phyloP scores from a whole-genome alignment of 2,888 invertebrate species.

The Hydroisotoma schaefferi region DNA sequence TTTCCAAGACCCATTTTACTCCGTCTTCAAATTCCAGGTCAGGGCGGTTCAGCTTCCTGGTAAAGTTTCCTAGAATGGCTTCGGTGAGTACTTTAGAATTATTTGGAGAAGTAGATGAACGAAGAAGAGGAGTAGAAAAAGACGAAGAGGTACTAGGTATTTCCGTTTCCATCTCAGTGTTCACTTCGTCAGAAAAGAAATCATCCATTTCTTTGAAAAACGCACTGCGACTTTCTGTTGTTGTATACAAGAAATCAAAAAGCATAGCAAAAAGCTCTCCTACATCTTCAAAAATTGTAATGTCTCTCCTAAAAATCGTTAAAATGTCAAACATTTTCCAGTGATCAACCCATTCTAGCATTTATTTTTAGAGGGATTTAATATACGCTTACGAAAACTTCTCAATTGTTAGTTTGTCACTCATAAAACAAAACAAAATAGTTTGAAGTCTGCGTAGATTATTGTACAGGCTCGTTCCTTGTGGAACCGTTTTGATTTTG shows the following conservation, averaged over 20 bases:
- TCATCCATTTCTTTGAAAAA: slow-evolving; percentile 24
- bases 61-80: slow-evolving; percentile 11
- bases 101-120: not conserved
- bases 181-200: not conserved
- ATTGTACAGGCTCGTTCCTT: slow-evolving; percentile 5
- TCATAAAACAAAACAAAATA: slow-evolving; percentile 19
- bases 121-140: too few relatives aligned
- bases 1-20: slow-evolving; percentile 21
- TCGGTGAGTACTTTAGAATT: slow-evolving; percentile 11
- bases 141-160: too few relatives aligned
- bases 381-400: slow-evolving; percentile 9
- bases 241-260: slow-evolving; percentile 19
- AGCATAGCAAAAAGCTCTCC: slow-evolving; percentile 17
- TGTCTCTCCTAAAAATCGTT: not conserved
- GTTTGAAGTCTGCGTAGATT: slow-evolving; percentile 14
- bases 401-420: not conserved
- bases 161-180: not conserved
- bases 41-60: slow-evolving; percentile 8
- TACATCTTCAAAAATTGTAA: slow-evolving; percentile 15
- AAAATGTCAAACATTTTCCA: not conserved
- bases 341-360: too few relatives aligned
- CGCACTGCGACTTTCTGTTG: slow-evolving; percentile 3
- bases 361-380: too few relatives aligned
- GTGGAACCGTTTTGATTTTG: not conserved
- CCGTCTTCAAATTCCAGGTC: slow-evolving; percentile 10